A percentile compares a stretch with the other conserved stretches of the same genome.
phyloP scores from a whole-genome alignment of 2,113 vertebrate species.

The Poecilia latipinna region DNA sequence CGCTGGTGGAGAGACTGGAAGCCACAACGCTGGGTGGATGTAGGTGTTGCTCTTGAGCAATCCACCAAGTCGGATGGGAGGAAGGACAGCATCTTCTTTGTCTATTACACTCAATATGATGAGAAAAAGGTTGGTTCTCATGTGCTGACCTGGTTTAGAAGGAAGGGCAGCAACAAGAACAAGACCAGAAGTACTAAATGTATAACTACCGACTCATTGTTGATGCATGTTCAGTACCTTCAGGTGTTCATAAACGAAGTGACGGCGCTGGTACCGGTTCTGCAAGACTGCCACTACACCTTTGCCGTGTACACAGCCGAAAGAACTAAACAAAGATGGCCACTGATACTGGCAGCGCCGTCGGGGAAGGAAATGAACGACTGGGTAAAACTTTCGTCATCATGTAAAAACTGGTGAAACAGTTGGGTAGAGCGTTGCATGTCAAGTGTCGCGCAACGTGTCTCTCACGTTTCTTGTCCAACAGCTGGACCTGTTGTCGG shows the following conservation, averaged over 20 bases:
- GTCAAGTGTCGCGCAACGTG: neutral
- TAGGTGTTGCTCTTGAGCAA: conserved; percentile 91
- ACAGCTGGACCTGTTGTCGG: conserved; percentile 89
- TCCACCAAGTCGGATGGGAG: conserved; percentile 84
- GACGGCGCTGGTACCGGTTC: conserved; percentile 89
- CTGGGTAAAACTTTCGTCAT: conserved; percentile 83
- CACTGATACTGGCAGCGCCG: conserved; percentile 87
- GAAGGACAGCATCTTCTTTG: conserved; percentile 93
- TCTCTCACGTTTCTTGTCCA: conserved; percentile 6
- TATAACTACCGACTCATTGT: neutral
- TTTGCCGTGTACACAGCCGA: conserved; percentile 93
- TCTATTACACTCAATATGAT: conserved; percentile 91
- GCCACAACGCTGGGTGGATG: conserved; percentile 92
- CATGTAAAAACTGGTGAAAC: neutral
- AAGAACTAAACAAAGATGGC: conserved; percentile 90
- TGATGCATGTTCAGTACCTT: conserved; percentile 82
- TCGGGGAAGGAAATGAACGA: conserved; percentile 92
- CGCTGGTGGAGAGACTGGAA: conserved; percentile 97
- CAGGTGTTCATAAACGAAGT: conserved; percentile 92
- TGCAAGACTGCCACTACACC: conserved; percentile 87
- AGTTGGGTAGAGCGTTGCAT: neutral
- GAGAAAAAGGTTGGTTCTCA: conserved; percentile 89
- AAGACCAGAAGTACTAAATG: neutral
- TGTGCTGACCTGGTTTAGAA: neutral
- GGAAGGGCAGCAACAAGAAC: neutral